A percentile compares a stretch with the other conserved stretches of the same genome.
phyloP scores from a whole-genome alignment of 2,888 invertebrate genomes.

The Microctonus hyperodae region DNA sequence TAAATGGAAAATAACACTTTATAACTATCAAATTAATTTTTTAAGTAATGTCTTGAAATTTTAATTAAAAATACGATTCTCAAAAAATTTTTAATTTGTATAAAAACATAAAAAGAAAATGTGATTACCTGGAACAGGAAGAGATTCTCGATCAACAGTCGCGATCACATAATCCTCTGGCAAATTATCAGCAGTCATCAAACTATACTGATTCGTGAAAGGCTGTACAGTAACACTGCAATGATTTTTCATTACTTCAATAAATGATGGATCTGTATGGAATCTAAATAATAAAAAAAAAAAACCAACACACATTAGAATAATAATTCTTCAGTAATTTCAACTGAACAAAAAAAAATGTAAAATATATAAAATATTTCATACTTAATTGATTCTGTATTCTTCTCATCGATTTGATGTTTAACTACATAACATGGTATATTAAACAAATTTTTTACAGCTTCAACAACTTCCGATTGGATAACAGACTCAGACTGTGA shows the following conservation, averaged over 20 bases:
- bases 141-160: slow-evolving; percentile 47
- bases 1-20: no score
- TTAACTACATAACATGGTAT: slow-evolving; percentile 50
- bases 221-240: slow-evolving; percentile 63
- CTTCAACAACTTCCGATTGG: slow-evolving; percentile 46
- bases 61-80: no score
- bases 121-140: slow-evolving; percentile 23
- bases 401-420: background rate
- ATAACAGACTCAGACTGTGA: slow-evolving; percentile 40
- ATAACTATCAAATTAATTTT: no score
- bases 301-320: slow-evolving; percentile 2
- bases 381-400: slow-evolving; percentile 40
- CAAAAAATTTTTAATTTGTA: no score
- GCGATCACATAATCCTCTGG: slow-evolving; percentile 62
- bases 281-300: slow-evolving; percentile 21
- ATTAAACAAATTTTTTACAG: slow-evolving; percentile 41
- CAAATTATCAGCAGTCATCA: slow-evolving; percentile 59
- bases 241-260: slow-evolving; percentile 62
- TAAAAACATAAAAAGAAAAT: no score
- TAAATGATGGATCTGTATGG: slow-evolving; percentile 62
- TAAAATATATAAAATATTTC: slow-evolving; percentile 2
- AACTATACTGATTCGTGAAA: slow-evolving; percentile 53
- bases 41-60: no score
- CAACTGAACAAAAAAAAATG: slow-evolving; percentile 26
- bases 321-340: background rate